Evolutionary conservation across 2,888 invertebrate genomes (phyloP).

Genomic region (Slavum lentiscoides): DNA sequence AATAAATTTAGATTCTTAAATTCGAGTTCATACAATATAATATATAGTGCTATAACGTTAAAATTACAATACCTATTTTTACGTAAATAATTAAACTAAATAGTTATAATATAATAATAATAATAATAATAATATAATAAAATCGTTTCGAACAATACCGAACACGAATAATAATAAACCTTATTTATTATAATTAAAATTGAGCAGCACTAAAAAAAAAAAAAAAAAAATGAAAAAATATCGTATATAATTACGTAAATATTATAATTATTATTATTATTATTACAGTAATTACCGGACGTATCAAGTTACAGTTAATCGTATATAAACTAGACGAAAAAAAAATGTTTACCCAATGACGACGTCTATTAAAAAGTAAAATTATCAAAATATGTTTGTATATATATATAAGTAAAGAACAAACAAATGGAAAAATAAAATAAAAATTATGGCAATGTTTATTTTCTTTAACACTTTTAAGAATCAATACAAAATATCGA

Average conservation of each 20-base stretch:
- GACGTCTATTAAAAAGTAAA: slow-evolving; percentile 32
- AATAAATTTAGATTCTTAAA: slow-evolving; percentile 34
- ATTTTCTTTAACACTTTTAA: slow-evolving; percentile 11
- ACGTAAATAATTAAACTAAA: not conserved
- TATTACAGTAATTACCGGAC: slow-evolving; percentile 26
- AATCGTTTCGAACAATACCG: slow-evolving; percentile 31
- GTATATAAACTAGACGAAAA: slow-evolving; percentile 40
- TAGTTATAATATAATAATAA: no score
- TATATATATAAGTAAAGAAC: not conserved
- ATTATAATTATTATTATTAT: not conserved
- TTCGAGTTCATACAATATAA: slow-evolving; percentile 7
- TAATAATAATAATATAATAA: slow-evolving; percentile 24
- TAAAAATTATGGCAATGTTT: slow-evolving; percentile 7
- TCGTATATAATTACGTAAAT: slow-evolving; percentile 28
- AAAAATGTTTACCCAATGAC: slow-evolving; percentile 24
- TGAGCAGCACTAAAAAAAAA: slow-evolving; percentile 46
- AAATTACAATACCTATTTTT: slow-evolving; percentile 14
- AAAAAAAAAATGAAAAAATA: no score
- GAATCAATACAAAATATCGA: slow-evolving; percentile 30
- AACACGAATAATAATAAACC: not conserved
- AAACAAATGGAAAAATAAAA: not conserved
- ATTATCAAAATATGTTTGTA: slow-evolving; percentile 10
- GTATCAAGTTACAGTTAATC: slow-evolving; percentile 42
- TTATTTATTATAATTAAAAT: slow-evolving; percentile 29
- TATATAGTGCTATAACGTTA: slow-evolving; percentile 24